Conservation (phyloP, 2,888 invertebrate species). For the Eristalis arbustorum region DNA sequence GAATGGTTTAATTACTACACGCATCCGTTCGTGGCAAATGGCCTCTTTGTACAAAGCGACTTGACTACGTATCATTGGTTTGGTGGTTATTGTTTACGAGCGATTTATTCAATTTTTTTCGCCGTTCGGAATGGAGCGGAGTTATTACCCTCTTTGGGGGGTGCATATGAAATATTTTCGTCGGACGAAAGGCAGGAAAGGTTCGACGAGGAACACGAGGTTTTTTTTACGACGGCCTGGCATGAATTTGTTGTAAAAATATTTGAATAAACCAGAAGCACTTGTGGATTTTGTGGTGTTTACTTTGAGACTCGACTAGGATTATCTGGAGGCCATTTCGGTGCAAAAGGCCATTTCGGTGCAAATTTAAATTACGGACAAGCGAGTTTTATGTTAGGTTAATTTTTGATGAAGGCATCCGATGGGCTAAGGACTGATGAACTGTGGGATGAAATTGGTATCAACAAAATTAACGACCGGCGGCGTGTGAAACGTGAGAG, state of each 20-base stretch:
- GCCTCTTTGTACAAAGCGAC: not conserved
- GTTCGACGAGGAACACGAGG: not conserved
- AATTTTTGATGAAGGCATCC: not conserved
- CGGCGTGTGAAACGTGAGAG: not conserved
- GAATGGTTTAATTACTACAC: conserved; percentile 2
- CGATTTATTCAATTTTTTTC: not conserved
- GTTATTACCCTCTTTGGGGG: not conserved
- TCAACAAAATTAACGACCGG: not conserved
- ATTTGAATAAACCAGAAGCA: not conserved
- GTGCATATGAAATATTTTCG: not conserved
- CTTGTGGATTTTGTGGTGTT: not conserved
- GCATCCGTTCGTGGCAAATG: not conserved
- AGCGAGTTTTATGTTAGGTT: not conserved
- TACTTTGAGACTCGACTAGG: not conserved
- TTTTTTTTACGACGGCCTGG: not conserved
- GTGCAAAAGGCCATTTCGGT: not conserved
- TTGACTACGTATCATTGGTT: not conserved
- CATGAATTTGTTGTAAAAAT: not conserved
- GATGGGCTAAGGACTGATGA: not conserved
- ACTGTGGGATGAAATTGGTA: not conserved
- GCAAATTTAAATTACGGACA: not conserved
- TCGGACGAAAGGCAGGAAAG: not conserved
- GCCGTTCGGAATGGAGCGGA: not conserved
- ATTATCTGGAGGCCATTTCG: not conserved
- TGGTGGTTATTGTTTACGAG: not conserved